Conservation (phyloP, 2,797 vertebrate species). For the Sarcoramphus papa region DNA sequence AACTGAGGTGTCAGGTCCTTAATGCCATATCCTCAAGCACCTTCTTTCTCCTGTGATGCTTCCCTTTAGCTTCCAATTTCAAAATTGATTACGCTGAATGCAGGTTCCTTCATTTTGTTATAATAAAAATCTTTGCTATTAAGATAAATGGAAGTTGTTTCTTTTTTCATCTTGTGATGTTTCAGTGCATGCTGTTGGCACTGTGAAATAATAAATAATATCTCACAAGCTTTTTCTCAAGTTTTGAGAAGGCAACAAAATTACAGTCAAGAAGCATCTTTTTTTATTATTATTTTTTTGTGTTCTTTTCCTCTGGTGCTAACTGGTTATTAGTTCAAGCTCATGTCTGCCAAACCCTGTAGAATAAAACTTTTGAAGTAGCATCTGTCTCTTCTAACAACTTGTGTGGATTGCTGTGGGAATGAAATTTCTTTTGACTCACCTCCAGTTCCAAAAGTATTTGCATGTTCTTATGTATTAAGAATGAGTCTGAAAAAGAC, state of each 20-base stretch:
- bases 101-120: not conserved
- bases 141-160: not conserved
- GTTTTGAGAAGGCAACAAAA: not conserved
- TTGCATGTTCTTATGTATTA: not conserved
- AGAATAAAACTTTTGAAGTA: slow-evolving; percentile 1
- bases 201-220: not conserved
- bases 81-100: not conserved
- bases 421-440: slow-evolving; percentile 4
- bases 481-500: slow-evolving; percentile 30
- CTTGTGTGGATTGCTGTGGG: not conserved
- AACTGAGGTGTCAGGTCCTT: slow-evolving; percentile 16
- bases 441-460: not conserved
- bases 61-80: not conserved
- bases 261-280: not conserved
- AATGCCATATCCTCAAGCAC: not conserved
- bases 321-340: not conserved
- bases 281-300: too few relatives aligned
- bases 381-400: slow-evolving; percentile 1
- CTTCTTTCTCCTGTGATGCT: not conserved
- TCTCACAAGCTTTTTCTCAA: not conserved
- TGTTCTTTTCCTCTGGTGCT: not conserved
- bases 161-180: not conserved
- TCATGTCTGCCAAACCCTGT: not conserved
- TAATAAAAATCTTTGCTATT: not conserved
- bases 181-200: not conserved